These are phyloP conservation scores for Hiodon tergisus DNA, from an alignment of 2,113 vertebrate species.

Conservation along the genomic window DNA sequence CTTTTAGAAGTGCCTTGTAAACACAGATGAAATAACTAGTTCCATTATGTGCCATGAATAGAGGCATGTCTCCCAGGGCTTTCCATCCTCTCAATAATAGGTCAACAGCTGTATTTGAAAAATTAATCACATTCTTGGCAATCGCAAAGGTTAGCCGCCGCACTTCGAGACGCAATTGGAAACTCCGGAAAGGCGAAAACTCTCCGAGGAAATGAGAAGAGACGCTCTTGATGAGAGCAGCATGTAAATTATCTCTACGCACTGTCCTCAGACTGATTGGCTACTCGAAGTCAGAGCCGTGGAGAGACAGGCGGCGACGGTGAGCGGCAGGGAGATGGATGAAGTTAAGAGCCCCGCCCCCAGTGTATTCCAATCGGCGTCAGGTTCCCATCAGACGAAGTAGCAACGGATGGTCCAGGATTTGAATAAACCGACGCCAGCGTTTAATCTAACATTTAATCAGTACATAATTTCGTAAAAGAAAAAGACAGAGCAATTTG, in stretches of 20 bases:
- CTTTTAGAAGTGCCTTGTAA: constrained; percentile 64
- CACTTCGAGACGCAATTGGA: constrained; percentile 58
- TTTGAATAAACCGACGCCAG: too few species aligned
- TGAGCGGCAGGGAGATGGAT: constrained; percentile 25
- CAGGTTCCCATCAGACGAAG: background rate
- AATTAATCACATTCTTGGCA: constrained; percentile 73
- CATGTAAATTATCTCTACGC: constrained; percentile 75
- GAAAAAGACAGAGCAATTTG: background rate
- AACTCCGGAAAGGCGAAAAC: constrained; percentile 54
- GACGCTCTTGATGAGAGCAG: constrained; percentile 70
- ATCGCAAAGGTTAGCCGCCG: constrained; percentile 62
- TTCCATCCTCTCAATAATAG: constrained; percentile 68
- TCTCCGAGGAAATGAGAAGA: constrained; percentile 61
- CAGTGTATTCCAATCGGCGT: background rate
- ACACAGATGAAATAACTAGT: constrained; percentile 70
- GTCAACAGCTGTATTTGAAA: constrained; percentile 78
- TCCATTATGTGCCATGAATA: constrained; percentile 59
- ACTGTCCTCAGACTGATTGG: constrained; percentile 41
- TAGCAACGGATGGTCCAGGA: too few species aligned
- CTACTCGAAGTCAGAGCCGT: constrained; percentile 39
- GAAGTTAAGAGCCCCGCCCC: background rate
- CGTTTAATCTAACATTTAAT: background rate
- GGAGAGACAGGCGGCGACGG: constrained; percentile 47
- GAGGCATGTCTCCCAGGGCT: constrained; percentile 54
- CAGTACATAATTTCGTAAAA: background rate